Evolutionary conservation across 2,888 invertebrate genomes (phyloP).

Genomic region (Urechis unicinctus): DNA sequence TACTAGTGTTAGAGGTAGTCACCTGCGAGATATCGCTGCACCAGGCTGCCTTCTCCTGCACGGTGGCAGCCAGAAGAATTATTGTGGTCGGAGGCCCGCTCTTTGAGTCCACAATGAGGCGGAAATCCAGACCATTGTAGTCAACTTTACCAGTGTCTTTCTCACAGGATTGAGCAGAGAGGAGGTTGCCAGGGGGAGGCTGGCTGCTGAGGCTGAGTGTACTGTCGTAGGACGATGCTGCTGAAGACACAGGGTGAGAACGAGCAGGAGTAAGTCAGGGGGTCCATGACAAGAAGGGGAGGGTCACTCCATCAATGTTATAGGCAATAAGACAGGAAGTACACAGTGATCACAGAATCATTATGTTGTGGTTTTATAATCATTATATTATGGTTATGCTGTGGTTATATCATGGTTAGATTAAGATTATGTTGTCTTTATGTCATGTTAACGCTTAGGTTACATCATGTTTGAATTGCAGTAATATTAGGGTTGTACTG

Average conservation of each 20-base stretch:
- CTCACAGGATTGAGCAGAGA: constrained; percentile 25
- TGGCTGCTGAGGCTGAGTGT: constrained; percentile 37
- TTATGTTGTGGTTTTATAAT: no score
- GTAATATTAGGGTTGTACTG: constrained; percentile 80
- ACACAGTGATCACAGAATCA: no score
- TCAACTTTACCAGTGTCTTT: constrained; percentile 30
- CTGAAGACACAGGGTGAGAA: background rate
- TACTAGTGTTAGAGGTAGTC: constrained; percentile 3
- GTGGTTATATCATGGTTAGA: no score
- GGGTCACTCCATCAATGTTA: no score
- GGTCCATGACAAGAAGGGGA: no score
- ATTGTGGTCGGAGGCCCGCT: constrained; percentile 63
- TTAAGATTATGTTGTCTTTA: no score
- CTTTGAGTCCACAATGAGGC: constrained; percentile 66
- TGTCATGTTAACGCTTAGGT: no score
- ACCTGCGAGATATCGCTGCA: constrained; percentile 83
- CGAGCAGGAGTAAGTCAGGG: background rate
- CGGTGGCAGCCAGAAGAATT: constrained; percentile 63
- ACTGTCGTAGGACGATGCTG: constrained; percentile 44
- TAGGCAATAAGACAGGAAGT: no score
- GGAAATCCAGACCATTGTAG: constrained; percentile 65
- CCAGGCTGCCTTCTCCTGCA: constrained; percentile 88
- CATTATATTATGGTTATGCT: no score
- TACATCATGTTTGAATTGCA: no score
- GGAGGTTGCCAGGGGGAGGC: constrained; percentile 31